phyloP scores from a whole-genome alignment of 1,140 invertebrate genomes.

The Sinella curviseta region DNA sequence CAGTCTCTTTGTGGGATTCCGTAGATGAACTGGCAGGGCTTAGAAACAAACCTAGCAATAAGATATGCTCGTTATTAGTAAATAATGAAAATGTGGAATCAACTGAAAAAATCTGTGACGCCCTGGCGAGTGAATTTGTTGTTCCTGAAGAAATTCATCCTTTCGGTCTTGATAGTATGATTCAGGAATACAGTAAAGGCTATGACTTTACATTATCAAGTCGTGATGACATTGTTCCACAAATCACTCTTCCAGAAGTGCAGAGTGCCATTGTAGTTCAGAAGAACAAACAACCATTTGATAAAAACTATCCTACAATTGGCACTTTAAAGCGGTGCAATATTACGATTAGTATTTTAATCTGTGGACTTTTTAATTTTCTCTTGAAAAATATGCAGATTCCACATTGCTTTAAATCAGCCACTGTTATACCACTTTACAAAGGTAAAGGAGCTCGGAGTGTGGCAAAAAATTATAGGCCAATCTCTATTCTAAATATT shows the following conservation, averaged over 20 bases:
- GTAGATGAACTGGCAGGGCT: neutral
- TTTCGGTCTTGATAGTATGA: neutral
- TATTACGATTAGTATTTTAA: no score
- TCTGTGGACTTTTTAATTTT: no score
- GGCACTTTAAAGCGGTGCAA: no score
- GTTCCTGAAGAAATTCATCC: neutral
- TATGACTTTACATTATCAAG: no score
- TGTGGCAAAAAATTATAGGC: conserved; percentile 6
- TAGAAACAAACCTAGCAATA: neutral
- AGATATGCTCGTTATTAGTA: neutral
- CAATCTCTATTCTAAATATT: neutral
- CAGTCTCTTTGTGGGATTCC: neutral
- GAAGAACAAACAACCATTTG: no score
- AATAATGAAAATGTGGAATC: neutral
- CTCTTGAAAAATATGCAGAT: neutral
- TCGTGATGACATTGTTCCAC: no score
- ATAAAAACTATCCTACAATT: no score
- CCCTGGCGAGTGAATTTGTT: neutral
- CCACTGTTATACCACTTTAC: neutral
- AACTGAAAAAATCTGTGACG: neutral
- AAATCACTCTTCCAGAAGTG: no score
- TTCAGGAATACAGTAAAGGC: neutral
- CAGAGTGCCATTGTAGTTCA: no score
- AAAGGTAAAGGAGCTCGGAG: neutral
- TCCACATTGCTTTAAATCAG: neutral